Evolutionary conservation across 2,113 vertebrate species (phyloP).

Genomic region (Drymodes brunneopygia): DNA sequence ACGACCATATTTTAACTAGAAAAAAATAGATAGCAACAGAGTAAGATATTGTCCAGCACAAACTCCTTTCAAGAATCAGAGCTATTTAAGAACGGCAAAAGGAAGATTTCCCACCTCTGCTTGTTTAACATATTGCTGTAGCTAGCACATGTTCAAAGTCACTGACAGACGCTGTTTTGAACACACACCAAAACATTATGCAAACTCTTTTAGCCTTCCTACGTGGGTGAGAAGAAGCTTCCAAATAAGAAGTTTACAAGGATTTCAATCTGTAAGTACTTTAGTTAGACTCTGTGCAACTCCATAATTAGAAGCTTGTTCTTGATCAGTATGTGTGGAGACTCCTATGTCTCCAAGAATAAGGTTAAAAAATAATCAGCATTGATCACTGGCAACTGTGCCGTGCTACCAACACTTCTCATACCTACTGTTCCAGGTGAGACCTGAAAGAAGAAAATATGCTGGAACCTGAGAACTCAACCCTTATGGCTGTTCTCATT

Average conservation of each 20-base stretch:
- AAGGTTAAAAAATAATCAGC: background rate
- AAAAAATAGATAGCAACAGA: background rate
- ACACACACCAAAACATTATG: slow-evolving; percentile 78
- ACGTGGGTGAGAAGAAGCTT: slow-evolving; percentile 71
- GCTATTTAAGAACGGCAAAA: background rate
- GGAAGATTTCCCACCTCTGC: slow-evolving; percentile 59
- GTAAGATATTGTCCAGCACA: background rate
- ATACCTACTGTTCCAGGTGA: background rate
- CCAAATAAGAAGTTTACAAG: slow-evolving; percentile 74
- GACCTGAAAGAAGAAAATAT: background rate
- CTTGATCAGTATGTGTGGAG: background rate
- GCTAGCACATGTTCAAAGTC: slow-evolving; percentile 75
- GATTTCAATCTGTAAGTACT: slow-evolving; percentile 64
- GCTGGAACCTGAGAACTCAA: background rate
- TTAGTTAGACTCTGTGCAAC: slow-evolving; percentile 26
- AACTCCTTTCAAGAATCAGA: background rate
- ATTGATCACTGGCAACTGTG: background rate
- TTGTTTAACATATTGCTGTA: slow-evolving; percentile 72
- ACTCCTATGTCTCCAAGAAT: background rate
- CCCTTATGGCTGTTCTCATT: background rate
- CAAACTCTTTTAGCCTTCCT: slow-evolving; percentile 75
- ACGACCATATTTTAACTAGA: background rate
- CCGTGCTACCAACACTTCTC: background rate
- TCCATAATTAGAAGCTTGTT: background rate
- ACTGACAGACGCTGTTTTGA: slow-evolving; percentile 79